Base-by-base conservation (phyloP, 2,888 invertebrate genomes). In the Anorthoa munda region DNA sequence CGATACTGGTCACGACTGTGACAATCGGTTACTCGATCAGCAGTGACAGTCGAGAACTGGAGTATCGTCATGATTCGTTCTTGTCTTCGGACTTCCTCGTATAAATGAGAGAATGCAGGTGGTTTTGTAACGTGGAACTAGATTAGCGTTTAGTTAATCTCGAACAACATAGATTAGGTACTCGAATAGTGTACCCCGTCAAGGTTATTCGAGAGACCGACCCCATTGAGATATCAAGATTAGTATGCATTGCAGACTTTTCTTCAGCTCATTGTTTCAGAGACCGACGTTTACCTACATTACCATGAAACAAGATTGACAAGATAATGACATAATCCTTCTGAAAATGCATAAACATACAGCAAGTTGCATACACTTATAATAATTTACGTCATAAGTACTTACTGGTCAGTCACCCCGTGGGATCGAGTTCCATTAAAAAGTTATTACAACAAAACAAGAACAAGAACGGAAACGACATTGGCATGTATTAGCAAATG, bases 401-500 rank as follows among this genome's bases (percentile, higher is more conserved):
- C 13, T 53, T 55, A 17, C 31, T 51, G 75, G 79, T 79, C 67
- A 79, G 18, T 75, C 53, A 71, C 75, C 71, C 71, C 81, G 81
- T 81, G 83, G 63, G 83, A 81, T 63, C 65, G 12, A 59, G 12
- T 60, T 76, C 58, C 79, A 81, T 79, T 75, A 82, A 75, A 75
- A 80, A 63, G 53, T 68, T 50, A 63, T 82, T 74, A 81, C 69
- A 67, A 68, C 68, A 21, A 82, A 69, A 45, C 59, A 68, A 66
- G 51, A 59, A 71, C 63, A 66, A 67, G 58, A 79, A 75, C 68
- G 76, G 67, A 83, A 80, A 64, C 71, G 51, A 67, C 76, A 76
- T 76, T 75, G 72, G 70, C 59, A 69, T 68, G 83, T 66, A 61
- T 79, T 80, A 76, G 71, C 77, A 76, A 83, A 83, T 71, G 58